Percentiles rank a stretch among this genome's conserved stretches.
phyloP scores from a whole-genome alignment of 1,140 invertebrate genomes.

The Drosophila navojoa region DNA sequence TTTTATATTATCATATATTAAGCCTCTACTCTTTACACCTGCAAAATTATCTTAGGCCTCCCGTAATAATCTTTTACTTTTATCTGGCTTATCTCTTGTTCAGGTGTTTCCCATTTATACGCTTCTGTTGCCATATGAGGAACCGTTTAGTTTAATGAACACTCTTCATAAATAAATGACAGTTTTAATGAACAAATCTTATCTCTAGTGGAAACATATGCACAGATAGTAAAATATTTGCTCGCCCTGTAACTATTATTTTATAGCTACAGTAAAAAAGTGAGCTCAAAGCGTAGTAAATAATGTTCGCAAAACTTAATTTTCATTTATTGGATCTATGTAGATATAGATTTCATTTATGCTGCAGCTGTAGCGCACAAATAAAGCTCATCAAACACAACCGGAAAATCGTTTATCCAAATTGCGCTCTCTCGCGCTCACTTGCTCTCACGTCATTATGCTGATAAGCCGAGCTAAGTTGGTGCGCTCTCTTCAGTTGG shows the following conservation, averaged over 20 bases:
- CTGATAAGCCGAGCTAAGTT: slow-evolving; percentile 22
- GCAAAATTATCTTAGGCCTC: too few species aligned
- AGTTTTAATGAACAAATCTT: slow-evolving; percentile 30
- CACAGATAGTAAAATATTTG: slow-evolving; percentile 1
- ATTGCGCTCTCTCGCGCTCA: neutral
- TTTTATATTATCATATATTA: too few species aligned
- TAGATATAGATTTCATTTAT: neutral
- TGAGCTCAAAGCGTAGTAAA: neutral
- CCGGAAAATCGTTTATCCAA: slow-evolving; percentile 29
- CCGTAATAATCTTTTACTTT: neutral
- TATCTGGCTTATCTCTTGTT: neutral
- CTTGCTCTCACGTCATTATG: neutral
- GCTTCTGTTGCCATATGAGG: slow-evolving; percentile 28
- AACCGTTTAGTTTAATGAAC: neutral
- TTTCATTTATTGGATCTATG: neutral
- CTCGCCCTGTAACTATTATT: neutral
- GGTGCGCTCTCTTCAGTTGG: slow-evolving; percentile 4
- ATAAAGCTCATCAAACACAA: slow-evolving; percentile 5
- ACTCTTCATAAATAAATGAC: slow-evolving; percentile 10
- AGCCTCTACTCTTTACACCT: too few species aligned
- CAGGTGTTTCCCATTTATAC: neutral
- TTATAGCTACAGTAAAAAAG: neutral
- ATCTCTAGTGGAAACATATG: slow-evolving; percentile 9
- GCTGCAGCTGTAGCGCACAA: neutral
- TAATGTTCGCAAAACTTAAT: neutral